phyloP scores from a whole-genome alignment of 2,797 vertebrate species.

The Threskiornis aethiopicus region DNA sequence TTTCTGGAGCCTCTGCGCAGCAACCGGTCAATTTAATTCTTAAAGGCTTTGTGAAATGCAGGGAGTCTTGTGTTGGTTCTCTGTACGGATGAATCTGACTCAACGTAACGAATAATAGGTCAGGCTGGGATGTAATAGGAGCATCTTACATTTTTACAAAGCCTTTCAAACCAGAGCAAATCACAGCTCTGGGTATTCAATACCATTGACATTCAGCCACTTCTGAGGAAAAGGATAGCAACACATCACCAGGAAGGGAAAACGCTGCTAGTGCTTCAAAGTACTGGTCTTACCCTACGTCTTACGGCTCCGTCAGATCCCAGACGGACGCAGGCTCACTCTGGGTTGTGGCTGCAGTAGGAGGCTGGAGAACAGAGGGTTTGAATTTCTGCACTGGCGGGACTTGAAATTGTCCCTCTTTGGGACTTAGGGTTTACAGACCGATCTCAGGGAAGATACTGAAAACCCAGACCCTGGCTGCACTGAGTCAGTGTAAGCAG shows the following conservation, averaged over 20 bases:
- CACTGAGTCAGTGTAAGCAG: neutral
- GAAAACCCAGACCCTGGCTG: neutral
- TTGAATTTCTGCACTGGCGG: neutral
- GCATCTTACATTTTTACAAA: neutral
- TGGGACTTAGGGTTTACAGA: neutral
- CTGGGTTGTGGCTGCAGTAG: fast-evolving
- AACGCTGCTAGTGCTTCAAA: neutral
- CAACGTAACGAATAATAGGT: neutral
- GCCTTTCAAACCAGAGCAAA: neutral
- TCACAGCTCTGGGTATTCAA: neutral
- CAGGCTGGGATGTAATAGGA: neutral
- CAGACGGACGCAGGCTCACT: fast-evolving
- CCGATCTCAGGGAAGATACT: neutral
- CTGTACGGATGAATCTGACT: neutral
- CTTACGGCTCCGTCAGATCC: neutral
- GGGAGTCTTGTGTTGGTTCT: neutral
- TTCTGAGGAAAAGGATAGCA: neutral
- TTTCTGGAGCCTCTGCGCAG: constrained; percentile 9
- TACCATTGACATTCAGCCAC: neutral
- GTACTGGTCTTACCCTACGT: neutral
- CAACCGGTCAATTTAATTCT: neutral
- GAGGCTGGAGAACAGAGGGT: neutral
- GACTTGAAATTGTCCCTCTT: neutral
- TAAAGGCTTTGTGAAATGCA: neutral
- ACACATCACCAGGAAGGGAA: neutral